A percentile compares a stretch with the other conserved stretches of the same genome.
phyloP scores from a whole-genome alignment of 2,113 vertebrate species.

The Tyrannus savana region DNA sequence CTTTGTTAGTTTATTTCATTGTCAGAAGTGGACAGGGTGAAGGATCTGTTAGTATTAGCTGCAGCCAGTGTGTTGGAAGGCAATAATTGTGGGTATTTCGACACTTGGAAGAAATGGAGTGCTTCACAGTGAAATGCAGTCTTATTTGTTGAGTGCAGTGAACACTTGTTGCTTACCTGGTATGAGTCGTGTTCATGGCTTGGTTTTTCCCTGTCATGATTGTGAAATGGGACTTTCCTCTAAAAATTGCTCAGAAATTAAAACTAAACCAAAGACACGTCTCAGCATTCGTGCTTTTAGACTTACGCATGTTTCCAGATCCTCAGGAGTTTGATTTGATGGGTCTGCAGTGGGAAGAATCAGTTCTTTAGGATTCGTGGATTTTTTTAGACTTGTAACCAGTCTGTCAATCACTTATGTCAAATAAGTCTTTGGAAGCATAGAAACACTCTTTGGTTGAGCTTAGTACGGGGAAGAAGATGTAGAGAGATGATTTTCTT shows the following conservation, averaged over 20 bases:
- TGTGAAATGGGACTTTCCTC: not conserved
- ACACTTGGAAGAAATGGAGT: not conserved
- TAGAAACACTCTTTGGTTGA: not conserved
- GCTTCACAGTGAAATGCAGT: not conserved
- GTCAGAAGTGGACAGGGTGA: not conserved
- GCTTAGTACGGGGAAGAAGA: not conserved
- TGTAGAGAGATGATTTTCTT: not conserved
- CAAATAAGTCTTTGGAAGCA: not conserved
- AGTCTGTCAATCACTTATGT: not conserved
- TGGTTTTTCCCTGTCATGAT: not conserved
- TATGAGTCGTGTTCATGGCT: not conserved
- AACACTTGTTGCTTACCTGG: not conserved
- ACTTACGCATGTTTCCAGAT: not conserved
- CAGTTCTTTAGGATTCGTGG: not conserved
- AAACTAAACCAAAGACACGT: not conserved
- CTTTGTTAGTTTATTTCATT: not conserved
- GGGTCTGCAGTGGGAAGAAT: not conserved
- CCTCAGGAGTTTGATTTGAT: not conserved
- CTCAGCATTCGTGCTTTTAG: rapidly evolving
- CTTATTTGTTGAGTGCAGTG: not conserved
- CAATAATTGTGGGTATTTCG: not conserved
- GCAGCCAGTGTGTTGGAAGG: not conserved
- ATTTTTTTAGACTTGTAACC: not conserved
- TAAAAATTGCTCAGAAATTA: not conserved
- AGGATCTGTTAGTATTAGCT: not conserved